Percentiles rank a stretch among this genome's conserved stretches.
These are phyloP conservation scores for Plecotus auritus DNA, from an alignment of 2,113 vertebrate genomes.

Conservation along the genomic window DNA sequence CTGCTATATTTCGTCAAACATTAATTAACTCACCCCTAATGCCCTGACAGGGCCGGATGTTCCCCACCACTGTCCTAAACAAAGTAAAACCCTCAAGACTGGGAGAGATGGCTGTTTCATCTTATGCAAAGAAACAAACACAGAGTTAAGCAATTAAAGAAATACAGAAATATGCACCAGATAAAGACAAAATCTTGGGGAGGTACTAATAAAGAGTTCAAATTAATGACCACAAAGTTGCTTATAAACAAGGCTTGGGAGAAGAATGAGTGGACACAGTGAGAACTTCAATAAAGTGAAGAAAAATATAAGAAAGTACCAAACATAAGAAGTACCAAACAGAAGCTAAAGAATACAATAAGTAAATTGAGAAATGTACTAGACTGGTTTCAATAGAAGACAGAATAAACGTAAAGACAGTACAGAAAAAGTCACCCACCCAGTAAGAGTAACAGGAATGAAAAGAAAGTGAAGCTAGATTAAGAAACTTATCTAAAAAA, in stretches of 20 bases:
- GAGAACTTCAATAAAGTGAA: not conserved
- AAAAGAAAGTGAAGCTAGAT: not conserved
- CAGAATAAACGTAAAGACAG: too few species aligned
- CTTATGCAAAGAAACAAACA: not conserved
- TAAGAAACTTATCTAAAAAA: not conserved
- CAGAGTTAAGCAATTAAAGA: not conserved
- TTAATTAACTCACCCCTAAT: too few species aligned
- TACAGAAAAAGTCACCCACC: too few species aligned
- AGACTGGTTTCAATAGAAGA: not conserved
- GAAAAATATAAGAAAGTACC: not conserved
- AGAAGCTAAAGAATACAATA: not conserved
- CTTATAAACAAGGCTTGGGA: not conserved
- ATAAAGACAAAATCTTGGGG: too few species aligned
- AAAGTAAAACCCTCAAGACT: too few species aligned
- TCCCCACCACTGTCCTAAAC: too few species aligned
- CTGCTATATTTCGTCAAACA: too few species aligned
- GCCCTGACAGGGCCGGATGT: too few species aligned
- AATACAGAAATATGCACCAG: not conserved
- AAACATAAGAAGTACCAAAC: not conserved
- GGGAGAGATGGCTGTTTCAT: too few species aligned
- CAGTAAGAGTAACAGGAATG: not conserved
- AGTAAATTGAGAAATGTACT: not conserved
- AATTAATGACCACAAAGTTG: not conserved
- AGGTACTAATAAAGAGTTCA: not conserved
- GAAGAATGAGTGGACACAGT: not conserved